phyloP scores from a whole-genome alignment of 2,888 invertebrate species.

The Noctua janthina region DNA sequence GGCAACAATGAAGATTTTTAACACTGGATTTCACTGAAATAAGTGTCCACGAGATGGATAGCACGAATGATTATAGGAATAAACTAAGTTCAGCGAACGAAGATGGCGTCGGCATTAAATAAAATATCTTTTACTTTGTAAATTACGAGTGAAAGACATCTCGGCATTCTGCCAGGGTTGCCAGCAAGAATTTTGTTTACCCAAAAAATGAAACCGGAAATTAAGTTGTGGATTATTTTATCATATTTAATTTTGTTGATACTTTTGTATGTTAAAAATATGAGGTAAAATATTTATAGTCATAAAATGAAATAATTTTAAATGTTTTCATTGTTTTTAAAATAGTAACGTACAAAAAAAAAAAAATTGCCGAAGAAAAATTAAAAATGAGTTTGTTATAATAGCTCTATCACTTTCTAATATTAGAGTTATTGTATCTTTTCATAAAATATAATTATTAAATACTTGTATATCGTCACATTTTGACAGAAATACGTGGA shows the following conservation, averaged over 20 bases:
- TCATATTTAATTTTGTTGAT: not conserved
- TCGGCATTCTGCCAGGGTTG: slow-evolving; percentile 52
- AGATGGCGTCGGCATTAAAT: slow-evolving; percentile 58
- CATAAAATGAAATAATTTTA: not conserved
- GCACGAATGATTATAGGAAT: not conserved
- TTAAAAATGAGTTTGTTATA: too few relatives aligned
- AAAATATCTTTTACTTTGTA: slow-evolving; percentile 56
- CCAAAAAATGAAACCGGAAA: slow-evolving; percentile 18
- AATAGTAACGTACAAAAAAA: not conserved
- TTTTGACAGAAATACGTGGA: not conserved
- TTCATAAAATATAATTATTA: not conserved
- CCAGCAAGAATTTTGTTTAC: slow-evolving; percentile 53
- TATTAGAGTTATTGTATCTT: not conserved
- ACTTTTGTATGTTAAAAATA: not conserved
- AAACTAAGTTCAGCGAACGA: slow-evolving; percentile 5
- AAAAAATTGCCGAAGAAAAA: not conserved
- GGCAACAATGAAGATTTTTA: slow-evolving; percentile 81
- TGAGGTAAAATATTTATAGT: not conserved
- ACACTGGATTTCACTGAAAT: slow-evolving; percentile 41
- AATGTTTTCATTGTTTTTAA: not conserved
- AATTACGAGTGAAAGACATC: slow-evolving; percentile 57
- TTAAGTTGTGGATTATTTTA: not conserved
- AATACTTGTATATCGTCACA: not conserved
- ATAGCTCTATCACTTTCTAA: not conserved
- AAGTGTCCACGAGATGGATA: slow-evolving; percentile 21